phyloP scores from a whole-genome alignment of 2,113 vertebrate genomes.

The Corythaeola cristata region DNA sequence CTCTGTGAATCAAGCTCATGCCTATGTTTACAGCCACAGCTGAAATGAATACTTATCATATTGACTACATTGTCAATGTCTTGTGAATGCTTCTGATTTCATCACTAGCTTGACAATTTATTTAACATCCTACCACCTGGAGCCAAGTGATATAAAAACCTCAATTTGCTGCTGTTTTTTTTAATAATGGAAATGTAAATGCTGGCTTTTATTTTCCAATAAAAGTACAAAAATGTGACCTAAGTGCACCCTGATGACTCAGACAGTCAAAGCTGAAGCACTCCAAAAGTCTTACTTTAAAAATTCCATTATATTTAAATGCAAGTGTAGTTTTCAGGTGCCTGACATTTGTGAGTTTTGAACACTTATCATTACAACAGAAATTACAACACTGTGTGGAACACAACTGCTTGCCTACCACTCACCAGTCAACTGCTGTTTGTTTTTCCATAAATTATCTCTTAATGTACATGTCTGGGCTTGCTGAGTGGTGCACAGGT shows the following conservation, averaged over 20 bases:
- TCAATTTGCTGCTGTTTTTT: background rate
- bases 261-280: background rate
- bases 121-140: slow-evolving; percentile 5
- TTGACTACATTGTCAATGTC: background rate
- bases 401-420: background rate
- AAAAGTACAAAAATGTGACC: background rate
- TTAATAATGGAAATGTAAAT: background rate
- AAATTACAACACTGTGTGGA: background rate
- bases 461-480: background rate
- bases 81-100: slow-evolving; percentile 19
- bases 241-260: background rate
- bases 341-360: background rate
- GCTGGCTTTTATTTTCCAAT: background rate
- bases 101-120: slow-evolving; percentile 1
- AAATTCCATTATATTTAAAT: background rate
- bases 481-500: background rate
- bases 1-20: background rate
- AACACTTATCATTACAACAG: background rate
- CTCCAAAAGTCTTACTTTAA: background rate
- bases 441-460: background rate
- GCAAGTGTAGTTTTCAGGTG: background rate
- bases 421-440: background rate
- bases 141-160: slow-evolving; percentile 1
- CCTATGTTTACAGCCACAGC: background rate
- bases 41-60: background rate